Evolutionary conservation across 2,888 invertebrate species (phyloP).

Genomic region (Hoplodrina ambigua): DNA sequence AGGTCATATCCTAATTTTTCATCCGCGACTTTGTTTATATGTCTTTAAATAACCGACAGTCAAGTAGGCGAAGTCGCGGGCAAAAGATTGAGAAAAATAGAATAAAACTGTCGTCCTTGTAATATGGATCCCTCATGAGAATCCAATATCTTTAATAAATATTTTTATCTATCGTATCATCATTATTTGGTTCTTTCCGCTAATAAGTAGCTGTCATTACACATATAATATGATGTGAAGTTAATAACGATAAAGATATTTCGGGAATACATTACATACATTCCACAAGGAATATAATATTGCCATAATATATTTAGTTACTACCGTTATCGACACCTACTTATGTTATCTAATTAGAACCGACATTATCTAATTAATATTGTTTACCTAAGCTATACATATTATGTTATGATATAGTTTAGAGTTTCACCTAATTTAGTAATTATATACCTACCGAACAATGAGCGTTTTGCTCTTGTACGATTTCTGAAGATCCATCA

Average conservation of each 20-base stretch:
- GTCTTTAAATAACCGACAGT: no score
- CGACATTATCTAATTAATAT: constrained; percentile 16
- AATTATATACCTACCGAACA: constrained; percentile 7
- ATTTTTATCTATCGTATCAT: background rate
- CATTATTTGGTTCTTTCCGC: background rate
- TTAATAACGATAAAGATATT: background rate
- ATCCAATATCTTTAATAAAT: background rate
- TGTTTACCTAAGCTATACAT: constrained; percentile 30
- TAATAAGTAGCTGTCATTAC: constrained; percentile 4
- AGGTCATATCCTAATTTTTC: no score
- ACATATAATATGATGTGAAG: background rate
- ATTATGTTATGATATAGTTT: constrained; percentile 22
- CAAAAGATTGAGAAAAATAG: no score
- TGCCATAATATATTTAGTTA: constrained; percentile 17
- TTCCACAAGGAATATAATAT: constrained; percentile 1
- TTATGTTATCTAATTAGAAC: constrained; percentile 28
- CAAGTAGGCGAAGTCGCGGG: no score
- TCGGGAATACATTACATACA: background rate
- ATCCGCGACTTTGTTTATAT: no score
- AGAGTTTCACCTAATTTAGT: constrained; percentile 6
- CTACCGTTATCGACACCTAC: constrained; percentile 9
- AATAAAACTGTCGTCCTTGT: constrained; percentile 3
- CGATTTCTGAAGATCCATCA: constrained; percentile 2
- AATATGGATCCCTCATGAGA: background rate
- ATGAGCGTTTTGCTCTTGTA: constrained; percentile 5